Evolutionary conservation across 2,113 vertebrate genomes (phyloP), one percentile per base, ranked within the genome.

Genomic region (Rhodinocichla rosea): DNA sequence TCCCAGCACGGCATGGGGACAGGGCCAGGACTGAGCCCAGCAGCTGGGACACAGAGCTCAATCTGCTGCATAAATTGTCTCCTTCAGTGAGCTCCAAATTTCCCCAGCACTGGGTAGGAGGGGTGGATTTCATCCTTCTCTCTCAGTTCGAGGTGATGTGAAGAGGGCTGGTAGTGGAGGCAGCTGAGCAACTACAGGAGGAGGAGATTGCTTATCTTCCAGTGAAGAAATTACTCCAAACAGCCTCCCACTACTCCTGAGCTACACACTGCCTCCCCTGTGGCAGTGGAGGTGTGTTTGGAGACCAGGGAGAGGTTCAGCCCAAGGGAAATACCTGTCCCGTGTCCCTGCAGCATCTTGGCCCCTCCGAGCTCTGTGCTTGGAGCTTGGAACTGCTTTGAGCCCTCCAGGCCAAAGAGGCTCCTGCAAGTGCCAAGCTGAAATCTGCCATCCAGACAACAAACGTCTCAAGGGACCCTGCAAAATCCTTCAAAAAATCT

Each of bases 251-350:
- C 12, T 19, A 7, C 50, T 65, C 24, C 68, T 8, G 6, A 53
- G 45, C 35, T 40, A 0, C 3, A 0, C 0, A 0, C 9, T 57
- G 27, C 33, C 52, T 47, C n/a, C 44, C 11, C 90, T 52, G 37
- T 52, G 73, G 69, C 81, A 5, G 0, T 18, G 60, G 47, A 49
- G 57, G 37, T 37, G 63, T 2, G 1, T 86, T 45, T 71, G 44
- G n/a, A 9, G 37, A 44, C 64, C 64, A 55, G 86, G 87, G 45
- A 39, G 53, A 53, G 24, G 18, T 42, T 82, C 15, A 56, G 3
- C 56, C 45, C 4, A 0, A n/a, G 42, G 35, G n/a, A 7, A 47
- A 32, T 7, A 5, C 22, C 47, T 15, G 40, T 15, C 59, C 62
- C 0, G 0, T 44, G 57, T 35, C 13, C 7, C 53, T 39, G 44